These are phyloP conservation scores for Saguinus midas DNA, from an alignment of 2,113 vertebrate genomes.

Conservation along the genomic window DNA sequence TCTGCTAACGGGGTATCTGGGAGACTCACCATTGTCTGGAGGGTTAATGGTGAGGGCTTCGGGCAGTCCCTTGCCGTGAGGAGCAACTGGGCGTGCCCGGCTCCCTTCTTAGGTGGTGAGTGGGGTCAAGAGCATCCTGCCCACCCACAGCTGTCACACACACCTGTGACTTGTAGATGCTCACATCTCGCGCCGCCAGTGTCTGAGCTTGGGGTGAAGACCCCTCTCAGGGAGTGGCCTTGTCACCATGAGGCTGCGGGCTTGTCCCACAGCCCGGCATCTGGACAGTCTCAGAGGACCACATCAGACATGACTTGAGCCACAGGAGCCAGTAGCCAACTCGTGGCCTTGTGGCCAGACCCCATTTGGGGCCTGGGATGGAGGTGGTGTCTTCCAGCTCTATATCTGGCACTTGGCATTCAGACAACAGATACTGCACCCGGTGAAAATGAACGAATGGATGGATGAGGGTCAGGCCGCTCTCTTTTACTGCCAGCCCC, in stretches of 20 bases:
- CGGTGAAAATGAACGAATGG: neutral
- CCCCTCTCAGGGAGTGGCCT: too few species aligned
- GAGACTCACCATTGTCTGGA: neutral
- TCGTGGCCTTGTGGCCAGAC: neutral
- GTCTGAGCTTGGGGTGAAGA: neutral
- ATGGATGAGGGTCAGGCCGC: neutral
- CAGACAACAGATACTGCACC: neutral
- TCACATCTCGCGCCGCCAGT: accelerated
- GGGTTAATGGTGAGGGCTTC: too few species aligned
- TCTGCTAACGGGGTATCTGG: accelerated
- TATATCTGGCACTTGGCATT: neutral
- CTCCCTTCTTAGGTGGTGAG: neutral
- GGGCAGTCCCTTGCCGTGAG: too few species aligned
- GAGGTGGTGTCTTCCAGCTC: neutral
- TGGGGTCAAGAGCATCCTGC: neutral
- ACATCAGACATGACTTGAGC: neutral
- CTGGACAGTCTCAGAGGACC: neutral
- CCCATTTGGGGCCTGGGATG: neutral
- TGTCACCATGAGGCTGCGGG: neutral
- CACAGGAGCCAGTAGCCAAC: neutral
- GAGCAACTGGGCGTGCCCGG: neutral
- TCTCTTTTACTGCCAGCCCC: too few species aligned
- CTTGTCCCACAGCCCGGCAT: neutral
- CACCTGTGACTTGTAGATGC: neutral
- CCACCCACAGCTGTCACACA: accelerated